Evolutionary conservation across 2,888 invertebrate species (phyloP), one percentile per base, ranked within the genome.

Genomic region (Parelbella ahira): DNA sequence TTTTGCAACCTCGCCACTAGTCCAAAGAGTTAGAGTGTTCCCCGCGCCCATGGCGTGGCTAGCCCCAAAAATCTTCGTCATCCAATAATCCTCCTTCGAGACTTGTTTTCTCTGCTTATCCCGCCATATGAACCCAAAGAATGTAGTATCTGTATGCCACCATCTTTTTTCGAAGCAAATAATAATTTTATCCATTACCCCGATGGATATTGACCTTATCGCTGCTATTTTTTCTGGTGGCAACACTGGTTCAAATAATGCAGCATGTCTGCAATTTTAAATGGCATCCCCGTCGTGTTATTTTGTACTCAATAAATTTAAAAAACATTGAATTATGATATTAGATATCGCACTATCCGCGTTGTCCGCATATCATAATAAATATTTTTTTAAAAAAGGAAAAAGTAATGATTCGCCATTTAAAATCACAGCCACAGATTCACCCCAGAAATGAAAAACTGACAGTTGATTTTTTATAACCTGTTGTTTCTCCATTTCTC

Each of bases 181-280:
- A 37, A 90, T 89, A 8, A 95, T 89, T 77, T 95, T 95, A 46
- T 91, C 89, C 2, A 92, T 90, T 0, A 89, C 88, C 0, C 94
- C 94, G 49, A 92, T 90, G 0, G 89, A 88, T 19, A 93, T 62
- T 9, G 78, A 78, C 65, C 91, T 56, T 30, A 93, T 91, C 1
- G 89, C 86, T 5, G 73, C 70, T 0, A 79, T 49, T 73, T 93
- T 93, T 1, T 63, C 58, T 5, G 60, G 43, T 0, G 92, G 89
- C 13, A 93, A 63, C 1, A 71, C 52, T 0, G 93, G 93, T 2
- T 65, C 54, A 60, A 93, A 93, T 10, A 92, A 49, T 0, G 63
- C 65, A 4, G 68, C 47, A 47, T 89, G 69, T 39, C 87, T 82
- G 67, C 2, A 60, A 60, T 25, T 15, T 27, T 25, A 12, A 11